Evolutionary conservation across 2,113 vertebrate species (phyloP), one percentile per base, ranked within the genome.

Genomic region (Melanerpes formicivorus): DNA sequence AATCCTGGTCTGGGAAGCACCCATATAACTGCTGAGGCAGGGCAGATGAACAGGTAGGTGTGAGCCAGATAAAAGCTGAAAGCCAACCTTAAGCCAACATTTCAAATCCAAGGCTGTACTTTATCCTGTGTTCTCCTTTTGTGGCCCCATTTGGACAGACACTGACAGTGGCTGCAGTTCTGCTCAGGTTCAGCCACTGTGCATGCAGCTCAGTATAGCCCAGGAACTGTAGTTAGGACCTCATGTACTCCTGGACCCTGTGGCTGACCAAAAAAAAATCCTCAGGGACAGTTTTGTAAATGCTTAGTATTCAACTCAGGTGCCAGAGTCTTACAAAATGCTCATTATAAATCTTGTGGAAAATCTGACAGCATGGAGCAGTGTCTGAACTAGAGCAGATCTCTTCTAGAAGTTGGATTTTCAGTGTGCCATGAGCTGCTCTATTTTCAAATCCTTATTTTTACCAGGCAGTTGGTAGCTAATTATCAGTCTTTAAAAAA

Each of bases 261-360:
- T 71, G 64, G 54, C 69, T 62, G 42, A 76, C 64, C 5, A 7
- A 89, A 93, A 93, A 93, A 93, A 92, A 91, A 25, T 54, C 81
- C 62, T 83, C 64, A 63, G 44, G 72, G 89, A 64, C 48, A 56
- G 8, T 29, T 92, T 80, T 58, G 17, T 73, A 78, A 80, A 54
- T 83, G 79, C 30, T 93, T 80, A 50, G 79, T 80, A 83, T 93
- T 93, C 72, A 75, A 65, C 58, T 62, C 62, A 94, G 89, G 72
- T 92, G 89, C 93, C 93, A 93, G 81, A 95, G 65, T n/a, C 71
- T 92, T 88, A 94, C 79, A 94, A 87, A 92, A 69, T 50, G 29
- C 65, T 95, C 23, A 17, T 90, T 90, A 90, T 94, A 95, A 94
- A 95, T 94, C 93, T 95, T 85, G 46, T 87, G 95, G 96, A 96